Evolutionary conservation across 2,888 invertebrate genomes (phyloP), one percentile per base, ranked within the genome.

Genomic region (Nomada lathburiana): DNA sequence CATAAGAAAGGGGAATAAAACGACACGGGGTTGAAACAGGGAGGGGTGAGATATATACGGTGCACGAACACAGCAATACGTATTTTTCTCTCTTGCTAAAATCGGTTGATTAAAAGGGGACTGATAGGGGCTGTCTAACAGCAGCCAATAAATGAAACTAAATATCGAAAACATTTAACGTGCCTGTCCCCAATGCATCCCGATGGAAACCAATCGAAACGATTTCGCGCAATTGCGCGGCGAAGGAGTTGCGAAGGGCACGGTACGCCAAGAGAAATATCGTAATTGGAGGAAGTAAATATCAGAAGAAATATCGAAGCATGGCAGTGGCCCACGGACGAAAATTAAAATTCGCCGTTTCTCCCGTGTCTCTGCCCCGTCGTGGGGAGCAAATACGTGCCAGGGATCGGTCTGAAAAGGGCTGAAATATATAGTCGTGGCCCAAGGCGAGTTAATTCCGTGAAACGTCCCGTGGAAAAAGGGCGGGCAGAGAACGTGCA

Each of bases 381-480:
- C 44, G 26, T 36, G 59, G 26, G n/a, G 42, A 52, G 76, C 64
- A 73, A 76, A 64, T 52, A 64, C 64, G 77, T 47, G 60, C 52
- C 57, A 16, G 20, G 65, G 53, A 71, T 50, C 53, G 67, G 76
- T 77, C 44, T 68, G 68, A 76, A 36, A 77, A 72, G 63, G 72
- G 72, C 53, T 68, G 72, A 68, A 73, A 73, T 73, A 72, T 62
- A 70, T 11, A 16, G 23, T 60, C 50, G 55, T 60, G 55, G 80
- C 70, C 63, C 68, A 23, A 64, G 78, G 77, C 68, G 78, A 73
- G 80, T 80, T 69, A 80, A 80, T 73, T 72, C 69, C 63, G 59
- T 53, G 80, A 78, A 78, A 80, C 68, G 72, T 69, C 59, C 68
- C 68, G 63, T 57, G 67, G 57, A 57, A 71, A 71, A 68, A 77